Base-by-base conservation (phyloP, 2,797 vertebrate genomes). In the Sebastes dallii region DNA sequence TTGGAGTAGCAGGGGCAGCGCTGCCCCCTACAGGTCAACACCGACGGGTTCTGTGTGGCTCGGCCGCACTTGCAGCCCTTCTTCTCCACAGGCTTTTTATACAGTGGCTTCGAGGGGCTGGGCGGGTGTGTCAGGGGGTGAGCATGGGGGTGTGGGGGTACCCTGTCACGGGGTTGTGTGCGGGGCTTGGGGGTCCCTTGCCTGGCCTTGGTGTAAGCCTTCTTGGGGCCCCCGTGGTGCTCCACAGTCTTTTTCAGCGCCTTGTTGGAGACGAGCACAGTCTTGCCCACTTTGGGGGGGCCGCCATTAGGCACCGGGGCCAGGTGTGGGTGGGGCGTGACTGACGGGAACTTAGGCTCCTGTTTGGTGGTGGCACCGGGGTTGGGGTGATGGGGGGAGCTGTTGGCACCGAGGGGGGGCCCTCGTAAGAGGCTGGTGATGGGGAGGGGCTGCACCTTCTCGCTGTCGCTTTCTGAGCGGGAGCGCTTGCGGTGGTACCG, bases 1-100 rank as follows among this genome's bases (percentile, higher is more conserved):
- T 99, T 99, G 66, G 99, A 99, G 90, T 99, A 99, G 92, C 99
- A 99, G 89, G 99, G 99, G 92, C 99, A 99, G 83, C 99, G 97
- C 93, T 99, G 99, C 95, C 99, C 99, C 92, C 98, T 97, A 79
- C 98, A 99, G 86, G 99, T 99, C 97, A 99, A 96, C 97, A 99
- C 99, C 87, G 98, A 99, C 94, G 99, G 99, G 96, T 99, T 99
- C 96, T 99, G 99, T 46, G 99, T 99, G 90, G 99, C 99, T 90
- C 98, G 96, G 91, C 99, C 99, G 82, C 99, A 99, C 95, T 99
- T 99, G 91, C 99, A 99, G 93, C 99, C 99, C 91, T 99, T 99
- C 95, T 99, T 99, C 95, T 99, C 99, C 89, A 98, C 98, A 36
- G 98, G 96, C 91, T 99, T 99, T 94, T 99, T 99, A 72, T 99